Evolutionary conservation across 2,113 vertebrate species (phyloP), one percentile per base, ranked within the genome.

Genomic region (Polypterus bichir): DNA sequence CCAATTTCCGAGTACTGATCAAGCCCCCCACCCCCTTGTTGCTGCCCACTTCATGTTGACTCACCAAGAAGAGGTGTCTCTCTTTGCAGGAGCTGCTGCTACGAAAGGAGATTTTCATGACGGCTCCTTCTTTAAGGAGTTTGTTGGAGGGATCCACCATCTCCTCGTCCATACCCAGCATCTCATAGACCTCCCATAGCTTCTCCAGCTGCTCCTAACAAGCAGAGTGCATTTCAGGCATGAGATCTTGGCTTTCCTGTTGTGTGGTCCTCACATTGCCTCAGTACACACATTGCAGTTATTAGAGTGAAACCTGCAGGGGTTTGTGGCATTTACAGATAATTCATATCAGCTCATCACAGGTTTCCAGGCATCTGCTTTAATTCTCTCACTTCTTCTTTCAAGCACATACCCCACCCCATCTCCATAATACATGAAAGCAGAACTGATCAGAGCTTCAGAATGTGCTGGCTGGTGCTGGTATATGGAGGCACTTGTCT

Each of bases 61-160:
- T 54, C 74, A 87, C 86, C 83, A 89, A 65, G 72, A 88, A 85
- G 57, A 89, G 73, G 69, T 87, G 81, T 52, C 85, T 84, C 67
- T 87, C 86, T 62, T 76, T 71, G 0, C 81, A 78, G 27, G 27
- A 27, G 65, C 62, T 79, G 2, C 65, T 81, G 65, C 68, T 80
- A 46, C 83, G 83, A 62, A 73, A 78, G 8, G 86, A 87, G 72
- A 86, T 73, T 71, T 87, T 89, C 27, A 80, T 75, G 51, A 89
- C 69, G 0, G 86, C 81, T 0, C 86, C 86, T 65, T 89, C 83
- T 0, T 83, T 80, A 63, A 89, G 76, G 49, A 89, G 71, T 53
- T 81, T 68, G 0, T 86, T 87, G 66, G 84, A 87, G 44, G 86
- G 86, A 64, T 87, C 84, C 5, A 86, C 79, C 0, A 89, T 77